phyloP scores from a whole-genome alignment of 2,113 vertebrate genomes.

The Caloenas nicobarica region DNA sequence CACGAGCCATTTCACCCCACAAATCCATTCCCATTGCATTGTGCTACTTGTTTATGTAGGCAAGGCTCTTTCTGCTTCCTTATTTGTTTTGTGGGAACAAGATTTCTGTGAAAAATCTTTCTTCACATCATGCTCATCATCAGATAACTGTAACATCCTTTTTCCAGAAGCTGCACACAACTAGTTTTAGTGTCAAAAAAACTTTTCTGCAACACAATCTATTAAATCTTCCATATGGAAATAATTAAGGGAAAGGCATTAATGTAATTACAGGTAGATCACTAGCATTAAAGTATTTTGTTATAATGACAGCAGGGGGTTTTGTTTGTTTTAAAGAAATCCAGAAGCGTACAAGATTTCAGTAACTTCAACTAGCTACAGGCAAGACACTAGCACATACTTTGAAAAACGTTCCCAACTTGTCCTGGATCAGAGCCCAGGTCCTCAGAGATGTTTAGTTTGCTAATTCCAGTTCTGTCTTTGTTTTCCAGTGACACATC shows the following conservation, averaged over 20 bases:
- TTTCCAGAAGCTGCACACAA: not conserved
- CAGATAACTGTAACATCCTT: not conserved
- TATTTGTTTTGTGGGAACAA: accelerated
- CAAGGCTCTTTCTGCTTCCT: not conserved
- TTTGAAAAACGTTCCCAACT: not conserved
- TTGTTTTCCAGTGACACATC: not conserved
- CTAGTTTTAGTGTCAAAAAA: not conserved
- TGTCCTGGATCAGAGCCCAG: not conserved
- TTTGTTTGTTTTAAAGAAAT: not conserved
- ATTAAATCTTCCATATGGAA: not conserved
- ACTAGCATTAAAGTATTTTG: not conserved
- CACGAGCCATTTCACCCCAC: not conserved
- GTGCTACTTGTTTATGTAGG: not conserved
- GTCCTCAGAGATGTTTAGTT: not conserved
- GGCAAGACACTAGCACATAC: not conserved
- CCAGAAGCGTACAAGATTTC: not conserved
- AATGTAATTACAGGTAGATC: not conserved
- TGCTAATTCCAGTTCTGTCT: not conserved
- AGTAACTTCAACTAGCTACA: not conserved
- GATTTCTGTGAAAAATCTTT: not conserved
- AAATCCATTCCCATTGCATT: not conserved
- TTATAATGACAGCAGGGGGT: not conserved
- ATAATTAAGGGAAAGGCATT: not conserved
- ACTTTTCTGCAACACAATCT: not conserved
- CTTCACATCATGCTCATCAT: not conserved